These are phyloP conservation scores for Garrulus glandarius DNA, from an alignment of 2,797 vertebrate species.

Conservation along the genomic window DNA sequence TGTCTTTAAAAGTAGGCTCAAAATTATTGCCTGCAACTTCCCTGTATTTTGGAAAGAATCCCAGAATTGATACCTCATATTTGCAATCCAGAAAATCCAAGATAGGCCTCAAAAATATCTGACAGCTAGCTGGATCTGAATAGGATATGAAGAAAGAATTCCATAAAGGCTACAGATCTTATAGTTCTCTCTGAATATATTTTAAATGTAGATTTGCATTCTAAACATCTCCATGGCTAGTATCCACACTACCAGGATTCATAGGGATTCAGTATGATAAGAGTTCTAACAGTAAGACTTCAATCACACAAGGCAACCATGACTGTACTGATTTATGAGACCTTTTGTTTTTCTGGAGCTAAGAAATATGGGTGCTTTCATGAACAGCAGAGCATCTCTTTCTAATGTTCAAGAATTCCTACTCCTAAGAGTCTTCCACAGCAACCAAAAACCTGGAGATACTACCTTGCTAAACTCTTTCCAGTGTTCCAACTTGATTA, in stretches of 20 bases:
- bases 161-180: not conserved
- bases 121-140: not conserved
- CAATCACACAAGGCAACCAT: not conserved
- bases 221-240: not conserved
- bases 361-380: not conserved
- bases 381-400: not conserved
- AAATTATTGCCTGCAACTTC: not conserved
- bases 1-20: not conserved
- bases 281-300: not conserved
- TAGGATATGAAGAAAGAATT: not conserved
- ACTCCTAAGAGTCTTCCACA: not conserved
- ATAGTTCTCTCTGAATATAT: not conserved
- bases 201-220: not conserved
- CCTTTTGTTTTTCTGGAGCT: not conserved
- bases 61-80: not conserved
- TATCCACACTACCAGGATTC: not conserved
- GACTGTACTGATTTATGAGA: not conserved
- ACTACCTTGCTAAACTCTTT: not conserved
- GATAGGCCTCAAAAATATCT: not conserved
- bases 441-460: not conserved
- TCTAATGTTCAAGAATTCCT: not conserved
- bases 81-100: not conserved
- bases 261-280: not conserved
- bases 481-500: not conserved
- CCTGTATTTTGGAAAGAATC: not conserved